Conservation (phyloP, 2,113 vertebrate species). For the Philantomba maxwellii region DNA sequence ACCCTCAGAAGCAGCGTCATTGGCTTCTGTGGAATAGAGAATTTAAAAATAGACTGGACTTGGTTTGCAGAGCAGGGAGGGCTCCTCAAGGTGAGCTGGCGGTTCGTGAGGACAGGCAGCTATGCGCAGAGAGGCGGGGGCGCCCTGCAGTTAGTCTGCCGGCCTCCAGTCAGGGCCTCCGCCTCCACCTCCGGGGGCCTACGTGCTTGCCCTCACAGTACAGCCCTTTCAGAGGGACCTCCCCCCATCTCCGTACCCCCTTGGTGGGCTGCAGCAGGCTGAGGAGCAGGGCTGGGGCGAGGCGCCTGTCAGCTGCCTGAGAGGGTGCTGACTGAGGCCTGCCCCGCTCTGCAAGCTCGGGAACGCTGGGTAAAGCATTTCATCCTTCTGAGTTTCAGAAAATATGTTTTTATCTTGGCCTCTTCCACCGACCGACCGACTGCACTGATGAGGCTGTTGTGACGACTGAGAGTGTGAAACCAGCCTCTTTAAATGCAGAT, state of each 20-base stretch:
- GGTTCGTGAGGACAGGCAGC: not conserved
- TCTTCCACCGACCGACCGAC: not conserved
- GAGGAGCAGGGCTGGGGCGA: not conserved
- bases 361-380: no score
- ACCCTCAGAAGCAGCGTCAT: not conserved
- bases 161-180: accelerated
- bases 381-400: not conserved
- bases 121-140: not conserved
- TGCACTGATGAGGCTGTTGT: not conserved
- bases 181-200: not conserved
- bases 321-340: not conserved
- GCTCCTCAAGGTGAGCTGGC: not conserved
- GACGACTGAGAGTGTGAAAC: not conserved
- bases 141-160: not conserved
- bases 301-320: not conserved
- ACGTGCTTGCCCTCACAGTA: not conserved
- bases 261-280: accelerated
- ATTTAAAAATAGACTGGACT: not conserved
- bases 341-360: not conserved
- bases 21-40: constrained; percentile 27
- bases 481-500: not conserved
- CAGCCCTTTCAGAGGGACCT: not conserved
- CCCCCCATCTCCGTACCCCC: not conserved
- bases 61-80: not conserved
- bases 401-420: not conserved